Conservation (phyloP, 1,140 invertebrate species). For the Planococcus citri region DNA sequence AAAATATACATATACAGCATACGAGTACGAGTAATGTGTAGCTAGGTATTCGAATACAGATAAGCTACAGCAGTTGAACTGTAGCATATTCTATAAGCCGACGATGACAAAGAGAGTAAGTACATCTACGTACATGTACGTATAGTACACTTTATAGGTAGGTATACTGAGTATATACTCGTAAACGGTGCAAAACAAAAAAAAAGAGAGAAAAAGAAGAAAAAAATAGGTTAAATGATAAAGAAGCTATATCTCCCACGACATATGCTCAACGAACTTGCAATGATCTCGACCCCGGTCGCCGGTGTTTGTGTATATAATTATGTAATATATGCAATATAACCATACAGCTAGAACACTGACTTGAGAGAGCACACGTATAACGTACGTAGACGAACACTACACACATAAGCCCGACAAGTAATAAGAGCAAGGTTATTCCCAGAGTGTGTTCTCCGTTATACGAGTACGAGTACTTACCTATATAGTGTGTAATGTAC, state of each 20-base stretch:
- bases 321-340: slow-evolving; percentile 11
- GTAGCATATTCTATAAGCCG: too few species aligned
- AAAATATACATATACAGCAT: too few species aligned
- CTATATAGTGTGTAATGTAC: too few species aligned
- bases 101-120: too few species aligned
- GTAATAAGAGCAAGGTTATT: slow-evolving; percentile 19
- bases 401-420: background rate
- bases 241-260: slow-evolving; percentile 20
- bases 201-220: background rate
- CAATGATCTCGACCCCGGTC: slow-evolving; percentile 15
- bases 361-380: background rate
- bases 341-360: background rate
- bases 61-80: too few species aligned
- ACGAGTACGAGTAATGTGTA: too few species aligned
- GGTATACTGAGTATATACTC: background rate
- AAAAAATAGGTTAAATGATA: slow-evolving; percentile 20
- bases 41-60: too few species aligned
- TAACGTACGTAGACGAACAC: background rate
- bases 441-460: background rate
- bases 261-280: slow-evolving; percentile 18
- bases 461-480: too few species aligned
- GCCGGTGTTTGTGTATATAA: slow-evolving; percentile 10
- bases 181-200: background rate
- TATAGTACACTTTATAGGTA: too few species aligned
- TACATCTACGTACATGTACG: too few species aligned